Evolutionary conservation across 2,888 invertebrate genomes (phyloP), one percentile per base, ranked within the genome.

Genomic region (Chironomus riparius): DNA sequence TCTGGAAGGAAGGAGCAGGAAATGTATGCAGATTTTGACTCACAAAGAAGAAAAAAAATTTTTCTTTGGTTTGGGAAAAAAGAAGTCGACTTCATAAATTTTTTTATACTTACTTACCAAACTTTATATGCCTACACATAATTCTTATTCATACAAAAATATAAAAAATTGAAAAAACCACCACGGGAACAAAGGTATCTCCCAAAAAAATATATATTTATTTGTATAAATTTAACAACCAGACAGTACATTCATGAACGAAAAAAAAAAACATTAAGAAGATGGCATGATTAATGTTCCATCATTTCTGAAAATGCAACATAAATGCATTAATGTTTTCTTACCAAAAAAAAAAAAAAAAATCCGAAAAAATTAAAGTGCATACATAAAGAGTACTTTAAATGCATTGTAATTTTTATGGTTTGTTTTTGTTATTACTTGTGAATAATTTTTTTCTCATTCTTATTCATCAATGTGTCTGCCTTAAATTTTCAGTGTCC

Each of bases 341-440:
- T 65, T 65, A 65, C 65, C 65, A 24, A 65, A 65, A 65, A 10
- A 65, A 65, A 24, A 65, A 65, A 65, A 10, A 65, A 65, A 65
- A 15, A 38, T 38, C 38, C 10, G 38, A 38, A 38, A 28, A 38
- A 38, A 15, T 56, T 18, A 38, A 69, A 69, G 28, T 69, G 47
- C 28, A 69, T 69, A 15, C 69, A 69, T 69, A 69, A 70, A 70
- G 56, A 62, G 18, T 47, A 73, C 72, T 73, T 73, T 73, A 61
- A 74, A 48, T 74, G 74, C 74, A 74, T 71, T 71, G 71, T 61
- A 28, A 47, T 47, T 62, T 68, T 74, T 28, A 47, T 38, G 74
- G 74, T 74, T 74, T 74, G 74, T 74, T 74, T 74, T 74, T 65
- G 62, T 74, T 74, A 68, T 74, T 74, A 74, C 68, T 68, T 68